Evolutionary conservation across 2,113 vertebrate genomes (phyloP), one percentile per base, ranked within the genome.

Genomic region (Upupa epops): DNA sequence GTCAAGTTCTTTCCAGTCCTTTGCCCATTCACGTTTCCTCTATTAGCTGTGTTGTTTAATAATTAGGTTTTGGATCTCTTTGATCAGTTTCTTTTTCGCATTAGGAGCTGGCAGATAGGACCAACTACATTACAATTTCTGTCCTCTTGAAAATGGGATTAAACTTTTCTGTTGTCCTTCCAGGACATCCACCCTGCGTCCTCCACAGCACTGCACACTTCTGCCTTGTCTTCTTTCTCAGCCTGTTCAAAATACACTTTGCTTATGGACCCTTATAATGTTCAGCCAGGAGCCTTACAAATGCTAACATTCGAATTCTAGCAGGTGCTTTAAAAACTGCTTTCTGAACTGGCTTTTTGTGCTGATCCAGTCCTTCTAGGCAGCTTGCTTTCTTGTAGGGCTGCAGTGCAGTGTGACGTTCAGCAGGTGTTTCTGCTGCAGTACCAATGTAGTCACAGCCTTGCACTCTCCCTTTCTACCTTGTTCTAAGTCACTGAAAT

Each of bases 31-130:
- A 32, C 14, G 22, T 26, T 83, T 46, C 11, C 22, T 58, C 56
- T 64, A 0, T 20, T n/a, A 10, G 49, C 40, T 40, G 0, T 26
- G 8, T 29, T 51, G 13, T 58, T 29, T 46, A 22, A 46, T 17
- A 21, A 60, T 24, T 32, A 68, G 3, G 7, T 59, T 63, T 28
- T 36, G 61, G 37, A 2, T 60, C 26, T 32, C 17, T 65, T 22
- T 18, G 58, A 48, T 36, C 11, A 12, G 11, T 60, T 26, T 85
- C 24, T 69, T n/a, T 5, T 58, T 17, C 49, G 36, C 31, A 20
- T n/a, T 69, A 42, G 37, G 51, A 49, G 8, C 51, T 61, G 36
- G 14, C 36, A 32, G 36, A 22, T 88, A 28, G 36, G 68, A 72
- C 54, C 49, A 82, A 9, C 19, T 48, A 9, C 16, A 11, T n/a